Evolutionary conservation across 2,113 vertebrate species (phyloP).

Genomic region (Tychaedon coryphoeus): DNA sequence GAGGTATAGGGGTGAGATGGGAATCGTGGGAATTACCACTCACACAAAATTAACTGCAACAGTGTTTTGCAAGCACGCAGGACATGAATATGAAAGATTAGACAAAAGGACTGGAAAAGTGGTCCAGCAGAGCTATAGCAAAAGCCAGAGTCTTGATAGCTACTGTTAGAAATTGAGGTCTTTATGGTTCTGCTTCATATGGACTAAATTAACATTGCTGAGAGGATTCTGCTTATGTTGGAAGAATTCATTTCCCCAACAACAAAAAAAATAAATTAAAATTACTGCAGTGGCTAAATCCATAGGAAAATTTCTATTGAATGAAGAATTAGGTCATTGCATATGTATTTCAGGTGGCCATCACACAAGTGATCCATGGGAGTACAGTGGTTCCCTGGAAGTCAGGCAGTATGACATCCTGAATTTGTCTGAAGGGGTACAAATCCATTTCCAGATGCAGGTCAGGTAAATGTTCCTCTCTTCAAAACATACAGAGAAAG

Average conservation of each 20-base stretch:
- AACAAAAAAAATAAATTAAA: neutral
- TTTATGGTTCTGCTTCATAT: neutral
- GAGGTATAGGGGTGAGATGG: neutral
- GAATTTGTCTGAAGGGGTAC: neutral
- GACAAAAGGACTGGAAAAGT: slow-evolving; percentile 20
- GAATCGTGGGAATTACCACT: slow-evolving; percentile 18
- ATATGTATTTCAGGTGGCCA: neutral
- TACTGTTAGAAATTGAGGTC: neutral
- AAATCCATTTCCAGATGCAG: neutral
- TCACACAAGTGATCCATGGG: neutral
- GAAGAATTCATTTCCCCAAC: neutral
- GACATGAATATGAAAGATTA: neutral
- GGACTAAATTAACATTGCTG: neutral
- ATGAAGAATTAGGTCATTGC: neutral
- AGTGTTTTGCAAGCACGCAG: neutral
- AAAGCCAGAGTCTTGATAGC: neutral
- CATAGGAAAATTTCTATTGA: neutral
- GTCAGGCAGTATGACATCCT: neutral
- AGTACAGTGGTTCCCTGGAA: neutral
- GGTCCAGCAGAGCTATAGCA: neutral
- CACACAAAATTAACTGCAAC: neutral
- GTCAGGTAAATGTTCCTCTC: neutral
- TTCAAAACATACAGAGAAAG: neutral
- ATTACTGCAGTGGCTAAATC: neutral
- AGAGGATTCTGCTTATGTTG: neutral